Evolutionary conservation across 2,113 vertebrate species (phyloP), one percentile per base, ranked within the genome.

Genomic region (Rhinogobius similis): DNA sequence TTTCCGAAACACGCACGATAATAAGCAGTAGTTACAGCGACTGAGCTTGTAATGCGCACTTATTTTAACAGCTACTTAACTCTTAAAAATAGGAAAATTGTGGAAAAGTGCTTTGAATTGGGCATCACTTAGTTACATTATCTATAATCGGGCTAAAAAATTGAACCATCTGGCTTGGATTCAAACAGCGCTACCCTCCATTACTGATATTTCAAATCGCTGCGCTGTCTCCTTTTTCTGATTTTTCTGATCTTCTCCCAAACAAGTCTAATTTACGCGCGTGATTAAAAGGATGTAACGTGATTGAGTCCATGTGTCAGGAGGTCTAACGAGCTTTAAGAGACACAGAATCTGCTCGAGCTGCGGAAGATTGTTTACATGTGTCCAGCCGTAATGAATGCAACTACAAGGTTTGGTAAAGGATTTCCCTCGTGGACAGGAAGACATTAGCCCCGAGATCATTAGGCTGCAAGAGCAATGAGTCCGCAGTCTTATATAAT

Each of bases 311-410:
- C 80, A 82, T 4, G 68, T 87, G 80, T 68, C 64, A 65, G 18
- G 23, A 23, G 55, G 38, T 58, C 61, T 81, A 21, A 73, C 43
- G 62, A 46, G 46, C 39, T 44, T 70, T 11, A 56, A n/a, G 52
- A 81, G 59, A 67, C 7, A 43, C 21, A 38, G 13, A 48, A 65
- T 73, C 50, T 36, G 21, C 70, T 21, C 0, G 9, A 73, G 64
- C 70, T 38, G 21, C 64, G 65, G 8, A 12, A 44, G 71, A 76
- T 81, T 82, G 84, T 78, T 84, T 72, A 65, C 82, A 79, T 53
- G 24, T 88, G 77, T 81, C 75, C 14, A 27, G 10, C 69, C 13
- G 20, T 65, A 76, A 82, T 64, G 58, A 86, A 18, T 13, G 66
- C 63, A 83, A 62, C 52, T 12, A 41, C 41, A 39, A 53, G 64